Conservation (phyloP, 2,888 invertebrate genomes). For the Elgonia sp. region DNA sequence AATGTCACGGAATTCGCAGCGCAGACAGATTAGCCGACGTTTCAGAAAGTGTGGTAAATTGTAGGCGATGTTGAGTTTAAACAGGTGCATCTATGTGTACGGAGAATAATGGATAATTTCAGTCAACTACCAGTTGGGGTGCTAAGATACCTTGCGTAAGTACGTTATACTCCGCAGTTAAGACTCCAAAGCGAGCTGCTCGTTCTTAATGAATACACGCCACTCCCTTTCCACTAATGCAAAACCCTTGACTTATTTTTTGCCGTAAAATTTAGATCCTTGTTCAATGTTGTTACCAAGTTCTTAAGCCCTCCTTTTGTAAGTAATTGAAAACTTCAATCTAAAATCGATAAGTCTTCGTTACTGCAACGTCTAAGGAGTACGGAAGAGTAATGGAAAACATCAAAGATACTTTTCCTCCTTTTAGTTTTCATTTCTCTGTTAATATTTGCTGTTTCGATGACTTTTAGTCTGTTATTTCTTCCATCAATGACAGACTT, state of each 20-base stretch:
- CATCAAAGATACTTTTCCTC: slow-evolving; percentile 62
- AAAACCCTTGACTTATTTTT: slow-evolving; percentile 12
- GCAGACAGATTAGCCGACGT: slow-evolving; percentile 80
- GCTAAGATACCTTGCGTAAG: slow-evolving; percentile 35
- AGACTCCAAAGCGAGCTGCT: slow-evolving; percentile 38
- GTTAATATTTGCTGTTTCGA: slow-evolving; percentile 44
- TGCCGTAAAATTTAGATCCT: slow-evolving; percentile 11
- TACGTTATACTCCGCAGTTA: slow-evolving; percentile 34
- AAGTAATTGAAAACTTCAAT: slow-evolving; percentile 63
- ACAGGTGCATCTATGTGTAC: slow-evolving; percentile 59
- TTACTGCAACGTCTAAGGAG: slow-evolving; percentile 31
- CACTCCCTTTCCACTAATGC: slow-evolving; percentile 3
- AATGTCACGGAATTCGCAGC: slow-evolving; percentile 79
- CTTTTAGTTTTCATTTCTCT: slow-evolving; percentile 24
- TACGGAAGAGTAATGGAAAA: slow-evolving; percentile 48
- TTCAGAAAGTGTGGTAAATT: slow-evolving; percentile 82
- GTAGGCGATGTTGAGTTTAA: slow-evolving; percentile 74
- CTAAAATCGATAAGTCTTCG: slow-evolving; percentile 61
- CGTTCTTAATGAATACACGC: slow-evolving; percentile 51
- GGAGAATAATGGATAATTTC: slow-evolving; percentile 69
- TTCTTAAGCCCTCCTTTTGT: slow-evolving; percentile 51
- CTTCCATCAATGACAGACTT: too few relatives aligned
- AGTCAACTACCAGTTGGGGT: not conserved
- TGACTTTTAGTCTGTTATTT: not conserved
- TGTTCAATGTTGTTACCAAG: slow-evolving; percentile 47